phyloP scores from a whole-genome alignment of 2,888 invertebrate species.

The Cheilosia vulpina region DNA sequence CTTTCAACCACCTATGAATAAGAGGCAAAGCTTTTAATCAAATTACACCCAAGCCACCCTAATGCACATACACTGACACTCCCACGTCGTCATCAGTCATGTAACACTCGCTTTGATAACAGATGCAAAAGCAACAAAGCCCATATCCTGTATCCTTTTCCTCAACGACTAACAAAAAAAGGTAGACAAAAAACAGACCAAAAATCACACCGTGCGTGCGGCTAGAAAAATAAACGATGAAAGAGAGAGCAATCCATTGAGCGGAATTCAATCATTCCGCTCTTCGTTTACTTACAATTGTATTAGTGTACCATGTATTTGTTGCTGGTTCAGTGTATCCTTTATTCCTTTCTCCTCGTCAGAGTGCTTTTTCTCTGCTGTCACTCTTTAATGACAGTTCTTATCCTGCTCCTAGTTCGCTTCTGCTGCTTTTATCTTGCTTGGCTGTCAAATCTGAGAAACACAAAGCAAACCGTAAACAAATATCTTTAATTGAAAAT shows the following conservation, averaged over 20 bases:
- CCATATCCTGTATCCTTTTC: conserved; percentile 31
- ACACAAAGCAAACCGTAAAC: conserved; percentile 26
- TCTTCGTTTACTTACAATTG: conserved; percentile 49
- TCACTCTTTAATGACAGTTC: conserved; percentile 66
- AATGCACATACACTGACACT: conserved; percentile 10
- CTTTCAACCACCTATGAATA: conserved; percentile 17
- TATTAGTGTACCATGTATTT: conserved; percentile 44
- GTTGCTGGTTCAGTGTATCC: conserved; percentile 52
- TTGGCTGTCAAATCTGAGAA: conserved; percentile 54
- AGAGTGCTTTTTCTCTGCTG: conserved; percentile 65
- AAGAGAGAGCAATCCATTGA: conserved; percentile 35
- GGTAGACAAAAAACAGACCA: not conserved
- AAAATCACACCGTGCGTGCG: not conserved
- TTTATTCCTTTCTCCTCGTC: conserved; percentile 36
- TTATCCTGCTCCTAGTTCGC: conserved; percentile 67
- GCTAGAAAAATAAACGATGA: conserved; percentile 17
- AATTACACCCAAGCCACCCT: conserved; percentile 52
- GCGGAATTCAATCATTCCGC: conserved; percentile 42
- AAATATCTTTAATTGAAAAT: conserved; percentile 20
- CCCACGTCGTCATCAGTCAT: not conserved
- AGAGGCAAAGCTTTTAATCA: conserved; percentile 65
- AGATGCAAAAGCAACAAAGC: conserved; percentile 49
- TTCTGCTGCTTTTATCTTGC: conserved; percentile 69
- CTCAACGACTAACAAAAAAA: too few relatives aligned
- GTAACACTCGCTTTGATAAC: conserved; percentile 25